Base-by-base conservation (phyloP, 2,113 vertebrate genomes). In the Xiphophorus hellerii region DNA sequence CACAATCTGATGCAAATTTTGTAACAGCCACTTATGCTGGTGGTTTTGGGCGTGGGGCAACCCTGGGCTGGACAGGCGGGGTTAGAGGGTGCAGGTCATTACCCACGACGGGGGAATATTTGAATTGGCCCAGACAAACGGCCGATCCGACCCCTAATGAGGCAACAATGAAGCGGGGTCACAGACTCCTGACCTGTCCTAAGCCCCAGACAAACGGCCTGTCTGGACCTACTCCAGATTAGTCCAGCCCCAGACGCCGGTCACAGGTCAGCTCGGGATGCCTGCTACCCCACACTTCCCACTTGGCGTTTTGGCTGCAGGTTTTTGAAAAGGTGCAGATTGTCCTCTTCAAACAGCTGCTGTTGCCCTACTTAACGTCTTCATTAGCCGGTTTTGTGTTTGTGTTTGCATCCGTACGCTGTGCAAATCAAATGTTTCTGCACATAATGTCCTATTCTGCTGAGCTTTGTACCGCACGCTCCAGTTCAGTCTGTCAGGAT, bases 71-170 rank as follows among this genome's bases (percentile, higher is more conserved):
- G 14, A 29, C 2, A 9, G 33, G 25, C 14, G 25, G 10, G 15
- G 62, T 63, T 33, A 37, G 35, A 17, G 82, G 65, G 72, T 62
- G 80, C 64, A 76, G 80, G 87, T 87, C 86, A 92, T 92, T 92
- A 91, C 84, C 81, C 78, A 35, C 83, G 83, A 81, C 74, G 63
- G 90, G 89, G 80, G 87, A 83, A 89, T 90, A 91, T 90, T 37
- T 91, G 89, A 91, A 91, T 88, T 86, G 89, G 87, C 75, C 89
- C 88, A 93, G 91, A 92, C 92, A 93, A 93, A 91, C 91, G 83
- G 89, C 86, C 84, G 73, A 76, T 69, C 31, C 31, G 82, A 92
- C 91, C 92, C 87, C 85, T 86, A 88, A 92, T 92, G 92, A 87
- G 88, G 76, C 89, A 91, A 93, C 91, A 93, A 93, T 92, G 65